A percentile compares a stretch with the other conserved stretches of the same genome.
These are phyloP conservation scores for Lanius ludovicianus DNA, from an alignment of 2,113 vertebrate species.

Conservation along the genomic window DNA sequence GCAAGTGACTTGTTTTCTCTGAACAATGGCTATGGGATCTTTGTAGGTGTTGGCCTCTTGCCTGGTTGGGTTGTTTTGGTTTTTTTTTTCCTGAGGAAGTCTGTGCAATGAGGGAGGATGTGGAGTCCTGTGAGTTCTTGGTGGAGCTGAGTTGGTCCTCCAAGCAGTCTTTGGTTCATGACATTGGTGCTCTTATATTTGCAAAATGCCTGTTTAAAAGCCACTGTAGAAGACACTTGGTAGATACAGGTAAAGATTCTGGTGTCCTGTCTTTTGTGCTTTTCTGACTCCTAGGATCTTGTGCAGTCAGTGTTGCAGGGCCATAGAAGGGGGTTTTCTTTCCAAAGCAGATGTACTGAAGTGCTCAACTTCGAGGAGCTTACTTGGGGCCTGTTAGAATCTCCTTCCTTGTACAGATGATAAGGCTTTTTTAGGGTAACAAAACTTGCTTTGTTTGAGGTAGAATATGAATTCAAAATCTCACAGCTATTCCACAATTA, in stretches of 20 bases:
- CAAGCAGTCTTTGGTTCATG: background rate
- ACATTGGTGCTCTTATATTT: background rate
- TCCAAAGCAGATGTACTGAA: background rate
- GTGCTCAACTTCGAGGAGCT: background rate
- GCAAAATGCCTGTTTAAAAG: background rate
- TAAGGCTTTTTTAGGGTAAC: background rate
- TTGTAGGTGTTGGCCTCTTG: conserved; percentile 30
- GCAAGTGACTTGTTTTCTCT: conserved; percentile 38
- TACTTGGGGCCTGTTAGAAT: background rate
- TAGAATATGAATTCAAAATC: background rate
- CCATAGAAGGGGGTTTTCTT: background rate
- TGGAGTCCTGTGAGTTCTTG: background rate
- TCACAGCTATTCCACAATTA: background rate
- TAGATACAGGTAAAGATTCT: background rate
- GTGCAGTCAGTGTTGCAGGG: background rate
- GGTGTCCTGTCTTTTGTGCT: background rate
- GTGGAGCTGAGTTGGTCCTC: background rate
- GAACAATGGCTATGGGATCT: conserved; percentile 36
- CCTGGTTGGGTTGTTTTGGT: background rate
- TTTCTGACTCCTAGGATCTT: background rate
- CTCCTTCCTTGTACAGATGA: background rate
- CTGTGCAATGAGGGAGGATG: background rate
- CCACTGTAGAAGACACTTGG: background rate
- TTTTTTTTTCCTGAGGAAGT: conserved; percentile 10
- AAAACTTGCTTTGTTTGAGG: background rate